Percentiles rank a stretch among this genome's conserved stretches.
phyloP scores from a whole-genome alignment of 1,140 invertebrate genomes.

The Battus philenor region DNA sequence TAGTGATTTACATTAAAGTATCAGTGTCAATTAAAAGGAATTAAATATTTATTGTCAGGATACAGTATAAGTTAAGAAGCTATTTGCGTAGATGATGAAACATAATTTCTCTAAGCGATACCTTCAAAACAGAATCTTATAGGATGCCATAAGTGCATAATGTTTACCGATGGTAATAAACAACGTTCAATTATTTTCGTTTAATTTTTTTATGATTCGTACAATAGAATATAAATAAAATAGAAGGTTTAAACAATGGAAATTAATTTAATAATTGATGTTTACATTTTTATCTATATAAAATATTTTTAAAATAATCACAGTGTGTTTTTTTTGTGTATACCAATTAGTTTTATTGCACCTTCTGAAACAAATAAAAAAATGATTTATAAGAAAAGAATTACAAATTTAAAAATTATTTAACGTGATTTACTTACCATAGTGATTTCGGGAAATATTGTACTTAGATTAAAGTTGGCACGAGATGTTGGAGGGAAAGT shows the following conservation, averaged over 20 bases:
- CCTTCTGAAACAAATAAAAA: constrained; percentile 52
- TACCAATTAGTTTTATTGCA: constrained; percentile 44
- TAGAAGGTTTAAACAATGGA: too few relatives aligned
- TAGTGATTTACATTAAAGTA: too few relatives aligned
- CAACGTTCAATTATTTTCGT: too few relatives aligned
- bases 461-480: constrained; percentile 65
- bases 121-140: background rate
- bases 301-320: constrained; percentile 12
- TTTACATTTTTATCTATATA: too few relatives aligned
- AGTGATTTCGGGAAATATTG: constrained; percentile 69
- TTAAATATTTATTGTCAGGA: background rate
- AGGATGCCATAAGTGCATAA: background rate
- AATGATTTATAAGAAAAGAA: constrained; percentile 12
- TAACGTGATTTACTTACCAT: constrained; percentile 41
- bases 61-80: background rate
- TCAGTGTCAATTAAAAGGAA: too few relatives aligned
- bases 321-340: constrained; percentile 14
- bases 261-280: too few relatives aligned
- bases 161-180: too few relatives aligned
- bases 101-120: too few relatives aligned
- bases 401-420: background rate
- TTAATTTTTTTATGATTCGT: too few relatives aligned
- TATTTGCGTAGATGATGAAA: background rate
- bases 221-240: too few relatives aligned
- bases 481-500: constrained; percentile 56